A percentile compares a stretch with the other conserved stretches of the same genome.
Conservation (phyloP, 1,140 invertebrate genomes). For the Adelges cooleyi region DNA sequence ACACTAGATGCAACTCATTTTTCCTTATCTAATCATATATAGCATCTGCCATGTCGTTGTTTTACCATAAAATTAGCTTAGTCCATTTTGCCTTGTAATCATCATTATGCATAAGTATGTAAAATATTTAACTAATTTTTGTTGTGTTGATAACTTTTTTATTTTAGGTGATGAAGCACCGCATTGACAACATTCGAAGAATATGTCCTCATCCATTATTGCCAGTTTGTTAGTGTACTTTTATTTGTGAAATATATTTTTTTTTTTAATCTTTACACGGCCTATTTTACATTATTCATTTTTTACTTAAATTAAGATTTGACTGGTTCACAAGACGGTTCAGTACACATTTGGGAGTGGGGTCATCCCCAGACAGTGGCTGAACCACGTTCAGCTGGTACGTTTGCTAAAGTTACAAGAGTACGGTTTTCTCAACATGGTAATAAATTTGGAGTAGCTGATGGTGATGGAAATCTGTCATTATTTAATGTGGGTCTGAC, state of each 20-base stretch:
- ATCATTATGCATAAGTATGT: too few relatives aligned
- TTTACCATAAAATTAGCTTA: too few relatives aligned
- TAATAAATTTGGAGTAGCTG: conserved; percentile 95
- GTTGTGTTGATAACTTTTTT: conserved; percentile 30
- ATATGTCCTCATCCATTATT: conserved; percentile 89
- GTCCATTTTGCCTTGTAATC: too few relatives aligned
- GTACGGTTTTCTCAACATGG: conserved; percentile 92
- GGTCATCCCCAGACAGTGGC: conserved; percentile 81
- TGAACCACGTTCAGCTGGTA: conserved; percentile 74
- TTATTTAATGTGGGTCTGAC: conserved; percentile 80
- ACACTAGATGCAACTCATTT: too few relatives aligned
- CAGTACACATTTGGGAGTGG: conserved; percentile 97
- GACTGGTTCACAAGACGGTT: conserved; percentile 93
- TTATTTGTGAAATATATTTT: too few relatives aligned
- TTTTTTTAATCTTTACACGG: neutral
- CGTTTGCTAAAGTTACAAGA: conserved; percentile 91
- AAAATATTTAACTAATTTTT: neutral
- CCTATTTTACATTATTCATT: neutral
- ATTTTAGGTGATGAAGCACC: conserved; percentile 67
- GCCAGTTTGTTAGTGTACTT: conserved; percentile 75
- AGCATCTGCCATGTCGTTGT: too few relatives aligned
- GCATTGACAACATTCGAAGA: conserved; percentile 85
- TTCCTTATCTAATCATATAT: too few relatives aligned
- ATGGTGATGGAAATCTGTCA: conserved; percentile 80
- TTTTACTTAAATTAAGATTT: conserved; percentile 54